Percentiles rank a stretch among this genome's conserved stretches.
phyloP scores from a whole-genome alignment of 2,888 invertebrate genomes.

The Drosophila setosimentum region DNA sequence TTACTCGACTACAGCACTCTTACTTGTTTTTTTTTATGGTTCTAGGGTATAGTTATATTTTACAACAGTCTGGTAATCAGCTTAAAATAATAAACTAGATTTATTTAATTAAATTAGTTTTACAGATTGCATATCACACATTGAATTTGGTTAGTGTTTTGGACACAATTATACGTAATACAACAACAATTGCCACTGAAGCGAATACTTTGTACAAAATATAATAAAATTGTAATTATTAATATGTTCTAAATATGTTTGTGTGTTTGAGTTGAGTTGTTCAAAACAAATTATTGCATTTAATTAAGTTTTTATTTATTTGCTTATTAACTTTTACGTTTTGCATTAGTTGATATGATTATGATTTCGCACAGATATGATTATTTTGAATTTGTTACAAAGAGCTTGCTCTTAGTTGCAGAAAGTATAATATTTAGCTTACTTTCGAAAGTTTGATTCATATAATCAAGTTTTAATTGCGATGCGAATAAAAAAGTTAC shows the following conservation, averaged over 20 bases:
- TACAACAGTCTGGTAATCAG: background rate
- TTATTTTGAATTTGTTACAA: background rate
- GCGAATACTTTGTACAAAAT: background rate
- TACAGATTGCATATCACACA: background rate
- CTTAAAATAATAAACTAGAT: background rate
- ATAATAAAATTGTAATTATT: background rate
- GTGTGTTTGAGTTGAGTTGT: background rate
- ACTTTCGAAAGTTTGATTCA: background rate
- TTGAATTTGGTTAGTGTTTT: background rate
- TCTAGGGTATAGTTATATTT: background rate
- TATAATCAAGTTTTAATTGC: constrained; percentile 28
- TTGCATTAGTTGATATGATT: background rate
- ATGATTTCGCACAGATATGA: background rate
- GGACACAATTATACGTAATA: background rate
- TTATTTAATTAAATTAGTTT: background rate
- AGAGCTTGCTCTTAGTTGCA: background rate
- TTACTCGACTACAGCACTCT: too few relatives aligned
- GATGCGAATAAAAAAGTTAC: constrained; percentile 21
- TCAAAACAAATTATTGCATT: background rate
- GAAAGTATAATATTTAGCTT: background rate
- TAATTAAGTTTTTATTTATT: background rate
- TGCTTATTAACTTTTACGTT: background rate
- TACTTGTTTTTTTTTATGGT: background rate
- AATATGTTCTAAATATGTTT: background rate
- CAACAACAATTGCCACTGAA: background rate